These are phyloP conservation scores for Drosophila watanabei DNA, from an alignment of 1,140 invertebrate genomes.

Conservation along the genomic window DNA sequence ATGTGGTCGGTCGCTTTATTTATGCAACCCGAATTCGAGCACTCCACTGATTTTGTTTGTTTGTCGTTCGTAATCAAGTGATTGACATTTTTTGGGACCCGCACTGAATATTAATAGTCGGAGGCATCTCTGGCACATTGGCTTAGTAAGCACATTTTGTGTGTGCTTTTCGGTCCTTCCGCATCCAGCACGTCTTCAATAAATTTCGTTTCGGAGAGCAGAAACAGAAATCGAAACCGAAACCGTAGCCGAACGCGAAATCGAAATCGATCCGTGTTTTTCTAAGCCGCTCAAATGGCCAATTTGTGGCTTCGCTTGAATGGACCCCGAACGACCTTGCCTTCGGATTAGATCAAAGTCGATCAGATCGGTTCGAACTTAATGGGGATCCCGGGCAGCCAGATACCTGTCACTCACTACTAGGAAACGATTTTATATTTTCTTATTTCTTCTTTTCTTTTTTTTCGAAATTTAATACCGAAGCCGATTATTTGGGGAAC, in stretches of 20 bases:
- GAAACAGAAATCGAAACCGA: conserved; percentile 16
- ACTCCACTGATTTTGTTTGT: conserved; percentile 46
- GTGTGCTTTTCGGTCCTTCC: conserved; percentile 28
- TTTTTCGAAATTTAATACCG: conserved; percentile 35
- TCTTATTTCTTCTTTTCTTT: not conserved
- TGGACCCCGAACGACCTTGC: conserved; percentile 60
- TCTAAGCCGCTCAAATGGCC: conserved; percentile 51
- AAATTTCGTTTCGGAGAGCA: conserved; percentile 15
- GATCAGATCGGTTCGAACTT: conserved; percentile 36
- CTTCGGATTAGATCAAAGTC: conserved; percentile 68
- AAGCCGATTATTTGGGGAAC: conserved; percentile 36
- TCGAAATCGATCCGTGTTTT: conserved; percentile 35
- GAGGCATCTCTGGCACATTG: conserved; percentile 23
- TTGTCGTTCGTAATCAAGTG: conserved; percentile 60
- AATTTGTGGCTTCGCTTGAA: conserved; percentile 57
- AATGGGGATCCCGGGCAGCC: conserved; percentile 34
- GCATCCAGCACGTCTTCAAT: conserved; percentile 41
- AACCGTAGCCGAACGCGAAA: conserved; percentile 16
- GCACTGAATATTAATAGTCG: conserved; percentile 62
- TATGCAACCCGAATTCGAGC: conserved; percentile 45
- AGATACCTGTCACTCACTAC: conserved; percentile 44
- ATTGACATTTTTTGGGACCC: conserved; percentile 62
- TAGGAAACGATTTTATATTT: conserved; percentile 36
- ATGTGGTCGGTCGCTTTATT: conserved; percentile 35
- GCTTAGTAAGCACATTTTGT: conserved; percentile 32